Percentiles rank a stretch among this genome's conserved stretches.
phyloP scores from a whole-genome alignment of 2,113 vertebrate genomes.

The Megaceryle torquata region DNA sequence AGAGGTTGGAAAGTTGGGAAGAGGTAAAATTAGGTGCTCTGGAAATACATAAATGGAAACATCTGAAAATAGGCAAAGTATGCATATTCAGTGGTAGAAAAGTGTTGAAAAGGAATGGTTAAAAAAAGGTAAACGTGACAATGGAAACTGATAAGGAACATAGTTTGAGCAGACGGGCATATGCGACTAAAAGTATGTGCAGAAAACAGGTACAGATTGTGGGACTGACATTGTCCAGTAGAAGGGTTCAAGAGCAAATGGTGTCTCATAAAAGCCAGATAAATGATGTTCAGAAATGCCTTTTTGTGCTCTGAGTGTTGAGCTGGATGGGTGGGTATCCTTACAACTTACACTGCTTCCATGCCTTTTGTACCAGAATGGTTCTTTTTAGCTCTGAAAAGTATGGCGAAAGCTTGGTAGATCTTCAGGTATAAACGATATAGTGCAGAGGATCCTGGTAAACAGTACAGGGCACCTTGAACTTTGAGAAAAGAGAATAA shows the following conservation, averaged over 20 bases:
- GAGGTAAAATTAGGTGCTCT: slow-evolving; percentile 21
- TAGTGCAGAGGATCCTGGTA: not conserved
- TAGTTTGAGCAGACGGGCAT: not conserved
- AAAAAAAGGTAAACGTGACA: not conserved
- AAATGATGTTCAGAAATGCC: not conserved
- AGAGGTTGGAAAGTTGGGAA: not conserved
- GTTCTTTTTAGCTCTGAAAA: not conserved
- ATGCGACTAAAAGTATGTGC: not conserved
- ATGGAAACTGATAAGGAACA: not conserved
- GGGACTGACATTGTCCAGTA: not conserved
- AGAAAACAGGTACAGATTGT: not conserved
- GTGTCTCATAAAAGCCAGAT: not conserved
- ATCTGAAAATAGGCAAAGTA: slow-evolving; percentile 17
- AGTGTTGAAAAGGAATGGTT: not conserved
- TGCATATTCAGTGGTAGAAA: not conserved
- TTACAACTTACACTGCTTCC: not conserved
- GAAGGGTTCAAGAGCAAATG: not conserved
- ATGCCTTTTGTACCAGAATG: not conserved
- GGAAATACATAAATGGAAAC: slow-evolving; percentile 18
- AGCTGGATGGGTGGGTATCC: not conserved
- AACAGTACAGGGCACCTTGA: not conserved
- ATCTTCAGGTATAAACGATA: not conserved
- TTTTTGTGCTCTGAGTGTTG: not conserved
- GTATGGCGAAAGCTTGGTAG: not conserved
- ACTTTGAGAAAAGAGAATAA: not conserved